Conservation (phyloP, 2,797 vertebrate genomes). For the Muraenolepis orangiensis region DNA sequence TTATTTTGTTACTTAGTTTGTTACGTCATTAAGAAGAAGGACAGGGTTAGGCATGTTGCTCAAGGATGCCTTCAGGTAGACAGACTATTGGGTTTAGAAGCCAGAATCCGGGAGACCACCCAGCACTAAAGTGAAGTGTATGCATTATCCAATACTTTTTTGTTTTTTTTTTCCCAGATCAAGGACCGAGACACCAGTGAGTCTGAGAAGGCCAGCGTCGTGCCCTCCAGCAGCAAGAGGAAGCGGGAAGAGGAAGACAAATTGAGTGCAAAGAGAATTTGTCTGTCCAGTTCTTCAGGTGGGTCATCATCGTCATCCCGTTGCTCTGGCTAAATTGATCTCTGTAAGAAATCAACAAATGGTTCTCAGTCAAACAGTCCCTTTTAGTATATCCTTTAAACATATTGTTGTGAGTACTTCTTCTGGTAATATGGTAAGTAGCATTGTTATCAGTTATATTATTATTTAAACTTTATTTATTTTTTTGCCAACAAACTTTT, state of each 20-base stretch:
- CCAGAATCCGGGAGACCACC: not conserved
- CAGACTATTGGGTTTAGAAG: not conserved
- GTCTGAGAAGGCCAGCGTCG: conserved; percentile 24
- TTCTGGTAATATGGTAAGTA: not conserved
- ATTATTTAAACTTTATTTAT: not conserved
- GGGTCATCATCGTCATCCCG: not conserved
- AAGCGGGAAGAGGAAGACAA: conserved; percentile 57
- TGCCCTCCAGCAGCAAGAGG: conserved; percentile 53
- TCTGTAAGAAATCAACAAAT: not conserved
- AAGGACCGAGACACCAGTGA: conserved; percentile 44
- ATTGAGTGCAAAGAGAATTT: conserved; percentile 58
- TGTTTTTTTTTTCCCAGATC: conserved; percentile 35
- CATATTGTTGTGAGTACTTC: no score
- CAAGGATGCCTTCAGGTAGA: not conserved
- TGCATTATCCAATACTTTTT: not conserved
- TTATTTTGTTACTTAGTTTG: no score
- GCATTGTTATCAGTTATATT: not conserved
- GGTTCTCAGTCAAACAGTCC: not conserved
- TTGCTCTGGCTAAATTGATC: not conserved
- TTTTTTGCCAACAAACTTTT: not conserved
- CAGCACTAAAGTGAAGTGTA: not conserved
- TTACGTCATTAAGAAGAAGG: not conserved
- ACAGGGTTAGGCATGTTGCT: no score
- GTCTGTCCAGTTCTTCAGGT: conserved; percentile 57
- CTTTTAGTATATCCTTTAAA: no score